Percentiles rank a stretch among this genome's conserved stretches.
phyloP scores from a whole-genome alignment of 2,797 vertebrate species.

The Poecilia picta region DNA sequence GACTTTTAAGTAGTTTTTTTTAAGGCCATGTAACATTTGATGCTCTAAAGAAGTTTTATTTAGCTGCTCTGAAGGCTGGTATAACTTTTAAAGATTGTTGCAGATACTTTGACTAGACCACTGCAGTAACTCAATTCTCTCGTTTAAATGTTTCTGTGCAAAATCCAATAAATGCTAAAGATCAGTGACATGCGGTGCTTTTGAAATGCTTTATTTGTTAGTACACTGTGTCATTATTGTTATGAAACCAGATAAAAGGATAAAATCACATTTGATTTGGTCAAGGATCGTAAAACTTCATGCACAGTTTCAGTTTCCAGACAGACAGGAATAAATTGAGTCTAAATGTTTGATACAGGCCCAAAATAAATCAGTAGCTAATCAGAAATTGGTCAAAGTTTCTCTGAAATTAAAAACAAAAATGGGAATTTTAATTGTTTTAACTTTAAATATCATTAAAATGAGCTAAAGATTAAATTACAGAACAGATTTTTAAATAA shows the following conservation, averaged over 20 bases:
- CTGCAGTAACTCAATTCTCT: not conserved
- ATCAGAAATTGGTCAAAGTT: not conserved
- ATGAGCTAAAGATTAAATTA: not conserved
- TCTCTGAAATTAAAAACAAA: not conserved
- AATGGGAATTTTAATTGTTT: not conserved
- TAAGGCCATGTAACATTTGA: not conserved
- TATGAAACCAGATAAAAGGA: not conserved
- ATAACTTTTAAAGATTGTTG: not conserved
- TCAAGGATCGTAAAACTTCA: not conserved
- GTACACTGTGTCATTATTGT: not conserved
- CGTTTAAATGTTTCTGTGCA: not conserved
- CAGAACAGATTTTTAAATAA: not conserved
- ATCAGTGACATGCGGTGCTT: not conserved
- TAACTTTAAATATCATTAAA: not conserved
- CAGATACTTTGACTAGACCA: not conserved
- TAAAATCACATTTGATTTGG: not conserved
- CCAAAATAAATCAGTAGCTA: not conserved
- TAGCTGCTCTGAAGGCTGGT: not conserved
- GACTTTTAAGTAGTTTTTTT: not conserved
- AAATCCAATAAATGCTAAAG: not conserved
- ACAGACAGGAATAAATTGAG: not conserved
- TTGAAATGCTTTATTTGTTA: slow-evolving; percentile 45
- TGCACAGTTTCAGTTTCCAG: not conserved
- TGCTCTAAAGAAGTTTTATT: not conserved
- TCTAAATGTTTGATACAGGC: not conserved